phyloP scores from a whole-genome alignment of 1,140 invertebrate genomes.

The Trichonephila inaurata region DNA sequence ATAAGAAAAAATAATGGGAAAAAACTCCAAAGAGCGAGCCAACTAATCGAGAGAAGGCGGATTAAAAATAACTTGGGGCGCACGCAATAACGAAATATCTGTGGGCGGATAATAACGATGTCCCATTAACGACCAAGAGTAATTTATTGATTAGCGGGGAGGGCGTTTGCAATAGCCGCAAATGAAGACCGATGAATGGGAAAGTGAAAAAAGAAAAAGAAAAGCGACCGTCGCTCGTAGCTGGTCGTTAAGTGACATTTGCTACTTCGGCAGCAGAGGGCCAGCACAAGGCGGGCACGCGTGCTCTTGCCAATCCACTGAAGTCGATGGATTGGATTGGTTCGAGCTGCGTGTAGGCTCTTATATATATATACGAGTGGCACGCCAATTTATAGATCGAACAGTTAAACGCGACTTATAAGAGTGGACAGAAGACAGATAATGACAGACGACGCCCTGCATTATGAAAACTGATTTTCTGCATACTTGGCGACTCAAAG shows the following conservation, averaged over 20 bases:
- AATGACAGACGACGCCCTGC: conserved; percentile 38
- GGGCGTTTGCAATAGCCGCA: conserved; percentile 54
- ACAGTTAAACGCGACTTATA: neutral
- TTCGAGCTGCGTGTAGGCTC: neutral
- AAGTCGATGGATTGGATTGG: conserved; percentile 52
- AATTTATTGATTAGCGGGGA: conserved; percentile 70
- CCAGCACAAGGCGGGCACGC: conserved; percentile 14
- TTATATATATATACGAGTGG: too few species aligned
- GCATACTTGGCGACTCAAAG: neutral
- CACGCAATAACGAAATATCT: conserved; percentile 59
- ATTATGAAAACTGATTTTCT: conserved; percentile 17
- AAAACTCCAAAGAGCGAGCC: neutral
- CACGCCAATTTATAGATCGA: neutral
- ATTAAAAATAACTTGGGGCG: conserved; percentile 23
- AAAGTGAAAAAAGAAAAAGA: conserved; percentile 31
- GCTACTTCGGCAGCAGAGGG: conserved; percentile 10
- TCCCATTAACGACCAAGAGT: conserved; percentile 69
- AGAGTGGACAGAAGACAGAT: neutral
- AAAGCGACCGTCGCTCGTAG: neutral
- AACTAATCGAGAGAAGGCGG: conserved; percentile 7
- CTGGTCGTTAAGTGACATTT: conserved; percentile 48
- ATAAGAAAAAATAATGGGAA: neutral
- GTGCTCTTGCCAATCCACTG: conserved; percentile 23
- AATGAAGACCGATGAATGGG: conserved; percentile 65
- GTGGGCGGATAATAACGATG: conserved; percentile 66